A percentile compares a stretch with the other conserved stretches of the same genome.
phyloP scores from a whole-genome alignment of 2,888 invertebrate genomes.

The Drosophila mulleri region DNA sequence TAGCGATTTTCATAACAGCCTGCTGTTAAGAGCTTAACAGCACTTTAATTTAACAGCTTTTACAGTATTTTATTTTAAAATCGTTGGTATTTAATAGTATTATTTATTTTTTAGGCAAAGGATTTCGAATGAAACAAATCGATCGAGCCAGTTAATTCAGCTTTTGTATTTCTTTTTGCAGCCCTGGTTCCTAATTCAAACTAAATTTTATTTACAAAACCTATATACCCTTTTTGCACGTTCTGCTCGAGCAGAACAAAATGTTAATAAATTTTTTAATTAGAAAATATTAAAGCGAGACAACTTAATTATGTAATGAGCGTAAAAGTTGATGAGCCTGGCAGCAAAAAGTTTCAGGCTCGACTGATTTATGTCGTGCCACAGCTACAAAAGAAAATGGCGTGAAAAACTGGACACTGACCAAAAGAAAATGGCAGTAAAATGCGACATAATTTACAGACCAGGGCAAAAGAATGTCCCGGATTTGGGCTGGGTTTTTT shows the following conservation, averaged over 20 bases:
- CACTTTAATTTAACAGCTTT: background rate
- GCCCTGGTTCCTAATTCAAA: background rate
- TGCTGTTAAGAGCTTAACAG: too few species aligned
- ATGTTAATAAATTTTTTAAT: slow-evolving; percentile 62
- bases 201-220: background rate
- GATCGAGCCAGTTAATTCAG: background rate
- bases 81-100: background rate
- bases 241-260: slow-evolving; percentile 20
- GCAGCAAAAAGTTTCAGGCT: slow-evolving; percentile 17
- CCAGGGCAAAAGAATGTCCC: slow-evolving; percentile 35
- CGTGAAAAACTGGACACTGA: slow-evolving; percentile 48
- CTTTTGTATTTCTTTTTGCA: background rate
- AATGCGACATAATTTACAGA: slow-evolving; percentile 73
- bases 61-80: background rate
- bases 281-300: slow-evolving; percentile 67
- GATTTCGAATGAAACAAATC: background rate
- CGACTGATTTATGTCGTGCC: slow-evolving; percentile 64
- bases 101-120: too few species aligned
- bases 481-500: background rate
- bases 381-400: slow-evolving; percentile 42
- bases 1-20: too few species aligned
- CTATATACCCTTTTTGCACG: background rate
- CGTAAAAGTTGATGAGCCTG: slow-evolving; percentile 54
- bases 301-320: slow-evolving; percentile 74
- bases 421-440: slow-evolving; percentile 27